phyloP scores from a whole-genome alignment of 2,113 vertebrate species.

The Terrapene triunguis region DNA sequence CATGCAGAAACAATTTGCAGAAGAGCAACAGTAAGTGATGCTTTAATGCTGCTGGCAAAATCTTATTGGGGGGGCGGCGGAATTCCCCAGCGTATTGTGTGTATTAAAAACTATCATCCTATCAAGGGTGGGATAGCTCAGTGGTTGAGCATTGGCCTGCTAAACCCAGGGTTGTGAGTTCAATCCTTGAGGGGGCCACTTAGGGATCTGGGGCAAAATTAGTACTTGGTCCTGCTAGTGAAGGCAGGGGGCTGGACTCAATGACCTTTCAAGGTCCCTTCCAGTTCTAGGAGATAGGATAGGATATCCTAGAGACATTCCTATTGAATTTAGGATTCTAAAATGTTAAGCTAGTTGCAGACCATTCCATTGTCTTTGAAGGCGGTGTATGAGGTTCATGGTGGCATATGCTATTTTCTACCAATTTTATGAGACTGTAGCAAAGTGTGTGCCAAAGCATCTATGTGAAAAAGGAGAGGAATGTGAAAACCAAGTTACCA shows the following conservation, averaged over 20 bases:
- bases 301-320: neutral
- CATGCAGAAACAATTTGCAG: constrained; percentile 97
- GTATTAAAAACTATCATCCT: neutral
- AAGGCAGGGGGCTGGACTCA: no score
- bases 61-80: no score
- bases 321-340: neutral
- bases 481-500: neutral
- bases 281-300: no score
- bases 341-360: neutral
- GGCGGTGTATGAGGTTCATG: neutral
- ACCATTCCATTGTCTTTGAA: neutral
- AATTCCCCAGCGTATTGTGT: neutral
- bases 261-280: no score
- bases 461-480: neutral
- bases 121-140: no score
- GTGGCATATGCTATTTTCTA: neutral
- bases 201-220: no score
- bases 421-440: neutral
- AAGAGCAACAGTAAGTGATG: constrained; percentile 94
- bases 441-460: rapidly evolving
- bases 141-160: no score
- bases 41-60: neutral
- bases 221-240: no score
- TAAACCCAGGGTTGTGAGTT: no score
- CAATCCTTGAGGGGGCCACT: no score